Base-by-base conservation (phyloP, 2,113 vertebrate genomes). In the Mus spicilegus region DNA sequence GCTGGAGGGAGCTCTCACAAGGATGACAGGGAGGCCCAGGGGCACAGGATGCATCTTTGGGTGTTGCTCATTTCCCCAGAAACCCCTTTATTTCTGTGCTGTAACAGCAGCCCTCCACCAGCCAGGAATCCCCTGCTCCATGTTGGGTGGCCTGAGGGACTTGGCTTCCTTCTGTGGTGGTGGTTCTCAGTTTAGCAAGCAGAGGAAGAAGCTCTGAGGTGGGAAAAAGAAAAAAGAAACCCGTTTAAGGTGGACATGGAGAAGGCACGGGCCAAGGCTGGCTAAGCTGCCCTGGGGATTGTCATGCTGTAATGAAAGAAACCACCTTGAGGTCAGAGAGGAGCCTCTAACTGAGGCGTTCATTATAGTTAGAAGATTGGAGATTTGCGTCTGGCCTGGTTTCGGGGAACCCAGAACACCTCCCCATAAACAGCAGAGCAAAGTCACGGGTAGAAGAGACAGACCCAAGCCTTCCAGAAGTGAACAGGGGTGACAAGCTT, bases 341-440 rank as follows among this genome's bases (percentile, higher is more conserved):
- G 78, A 96, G 54, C 46, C 87, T 78, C 16, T 0, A 49, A 56
- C 91, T 0, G 10, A 84, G 87, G 63, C 69, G 69, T 89, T 94
- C 91, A 96, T 91, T 96, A 89, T 46, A 87, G 82, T 94, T 56
- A 93, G 73, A 89, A 93, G 89, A 94, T 9, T 82, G 93, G 54
- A 95, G 77, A 46, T 90, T 87, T 84, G 92, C 81, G 24, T 73
- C 58, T 28, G 5, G 42, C 2, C 42, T 42, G 42, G 42, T n/a
- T 90, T 28, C 56, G 73, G 93, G 58, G 80, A 90, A 92, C 89
- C 22, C 11, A 80, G 51, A 80, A 90, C 73, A 91, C 56, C 80
- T 94, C 51, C 77, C 7, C 3, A 1, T 36, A 33, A 80, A 13
- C 7, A 81, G 77, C 16, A 7, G 81, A 49, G 39, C 75, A 88